These are phyloP conservation scores for Erynnis tages DNA, from an alignment of 2,888 invertebrate species.

Conservation along the genomic window DNA sequence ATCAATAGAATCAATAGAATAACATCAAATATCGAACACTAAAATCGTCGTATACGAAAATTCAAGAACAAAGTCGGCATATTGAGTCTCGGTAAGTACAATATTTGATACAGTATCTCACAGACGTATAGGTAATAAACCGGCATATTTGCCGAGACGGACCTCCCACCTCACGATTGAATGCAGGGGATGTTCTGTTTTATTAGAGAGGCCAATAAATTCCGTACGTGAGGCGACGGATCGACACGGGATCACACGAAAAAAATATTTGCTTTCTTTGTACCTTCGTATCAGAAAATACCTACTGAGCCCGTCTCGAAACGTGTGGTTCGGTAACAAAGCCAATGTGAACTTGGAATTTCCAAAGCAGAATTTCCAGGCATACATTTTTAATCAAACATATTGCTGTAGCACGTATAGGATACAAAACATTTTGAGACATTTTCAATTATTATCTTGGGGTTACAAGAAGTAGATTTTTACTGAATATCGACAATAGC, in stretches of 20 bases:
- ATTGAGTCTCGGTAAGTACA: background rate
- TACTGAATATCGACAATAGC: no score
- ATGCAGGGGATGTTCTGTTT: slow-evolving; percentile 69
- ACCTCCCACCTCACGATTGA: slow-evolving; percentile 31
- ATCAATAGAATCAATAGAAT: no score
- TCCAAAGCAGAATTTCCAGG: slow-evolving; percentile 5
- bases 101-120: background rate
- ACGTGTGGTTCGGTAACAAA: slow-evolving; percentile 22
- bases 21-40: no score
- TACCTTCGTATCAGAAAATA: slow-evolving; percentile 15
- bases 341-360: slow-evolving; percentile 11
- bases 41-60: background rate
- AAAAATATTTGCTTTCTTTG: slow-evolving; percentile 44
- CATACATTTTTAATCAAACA: slow-evolving; percentile 12
- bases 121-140: slow-evolving; percentile 1
- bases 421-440: background rate
- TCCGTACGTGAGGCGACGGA: slow-evolving; percentile 63
- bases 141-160: slow-evolving; percentile 15
- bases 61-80: background rate
- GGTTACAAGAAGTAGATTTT: no score
- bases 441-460: background rate
- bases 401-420: background rate
- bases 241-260: slow-evolving; percentile 49
- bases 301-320: slow-evolving; percentile 4
- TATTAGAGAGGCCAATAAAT: slow-evolving; percentile 73